A percentile compares a stretch with the other conserved stretches of the same genome.
phyloP scores from a whole-genome alignment of 53 echinoderm and acorn worm genomes.

The Echinometra lucunter region DNA sequence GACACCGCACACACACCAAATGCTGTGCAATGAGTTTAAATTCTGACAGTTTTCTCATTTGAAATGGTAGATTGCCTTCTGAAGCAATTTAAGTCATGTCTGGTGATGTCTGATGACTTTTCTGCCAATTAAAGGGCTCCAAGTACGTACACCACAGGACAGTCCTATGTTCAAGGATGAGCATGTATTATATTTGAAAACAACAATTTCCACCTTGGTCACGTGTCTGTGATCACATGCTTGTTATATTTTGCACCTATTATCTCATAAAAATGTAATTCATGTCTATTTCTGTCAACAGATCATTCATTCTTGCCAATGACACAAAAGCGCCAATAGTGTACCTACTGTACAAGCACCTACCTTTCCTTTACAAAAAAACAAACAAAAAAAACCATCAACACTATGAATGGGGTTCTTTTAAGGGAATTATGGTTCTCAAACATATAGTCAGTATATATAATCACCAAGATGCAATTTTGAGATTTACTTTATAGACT shows the following conservation, averaged over 20 bases:
- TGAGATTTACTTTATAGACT: no score
- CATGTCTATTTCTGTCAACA: not conserved
- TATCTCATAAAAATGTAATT: not conserved
- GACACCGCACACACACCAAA: not conserved
- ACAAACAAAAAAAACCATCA: no score
- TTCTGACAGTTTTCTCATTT: constrained; percentile 56
- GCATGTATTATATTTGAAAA: not conserved
- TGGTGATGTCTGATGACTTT: not conserved
- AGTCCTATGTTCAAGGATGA: not conserved
- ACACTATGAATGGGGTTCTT: no score
- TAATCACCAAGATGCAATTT: no score
- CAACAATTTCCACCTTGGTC: not conserved
- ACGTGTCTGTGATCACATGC: not conserved
- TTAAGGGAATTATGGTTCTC: no score
- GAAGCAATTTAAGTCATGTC: constrained; percentile 24
- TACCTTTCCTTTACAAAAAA: no score
- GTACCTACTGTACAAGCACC: no score
- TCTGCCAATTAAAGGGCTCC: not conserved
- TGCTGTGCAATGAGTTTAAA: constrained; percentile 6
- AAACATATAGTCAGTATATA: no score
- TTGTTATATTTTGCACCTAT: not conserved
- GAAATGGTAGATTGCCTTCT: constrained; percentile 42
- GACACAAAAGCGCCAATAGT: no score
- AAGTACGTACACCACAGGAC: not conserved
- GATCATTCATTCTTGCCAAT: not conserved